Evolutionary conservation across 1,140 invertebrate species (phyloP).

Genomic region (Macrotrachela quadricornifera): DNA sequence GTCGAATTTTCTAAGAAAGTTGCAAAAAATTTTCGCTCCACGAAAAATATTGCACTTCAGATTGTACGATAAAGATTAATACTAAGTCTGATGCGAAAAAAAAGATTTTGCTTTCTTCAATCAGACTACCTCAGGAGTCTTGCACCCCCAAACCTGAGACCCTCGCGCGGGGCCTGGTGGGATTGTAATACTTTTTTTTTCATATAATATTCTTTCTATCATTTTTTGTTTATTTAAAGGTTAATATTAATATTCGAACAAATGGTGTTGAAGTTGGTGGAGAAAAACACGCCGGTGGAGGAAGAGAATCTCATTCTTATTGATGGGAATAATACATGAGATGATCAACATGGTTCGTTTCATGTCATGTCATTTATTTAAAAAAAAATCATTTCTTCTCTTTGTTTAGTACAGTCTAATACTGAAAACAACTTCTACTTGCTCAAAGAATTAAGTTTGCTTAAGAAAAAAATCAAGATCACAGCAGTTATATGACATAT

Average conservation of each 20-base stretch:
- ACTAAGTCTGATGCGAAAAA: too few relatives aligned
- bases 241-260: slow-evolving; percentile 88
- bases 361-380: not conserved
- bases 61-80: too few relatives aligned
- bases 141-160: too few relatives aligned
- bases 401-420: slow-evolving; percentile 57
- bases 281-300: slow-evolving; percentile 66
- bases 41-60: too few relatives aligned
- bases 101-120: too few relatives aligned
- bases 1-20: too few relatives aligned
- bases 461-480: slow-evolving; percentile 26
- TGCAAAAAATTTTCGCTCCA: too few relatives aligned
- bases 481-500: too few relatives aligned
- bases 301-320: slow-evolving; percentile 87
- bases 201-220: too few relatives aligned
- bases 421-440: slow-evolving; percentile 72
- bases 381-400: slow-evolving; percentile 12
- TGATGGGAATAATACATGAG: slow-evolving; percentile 96
- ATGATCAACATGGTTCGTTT: slow-evolving; percentile 50
- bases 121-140: too few relatives aligned
- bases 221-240: too few relatives aligned
- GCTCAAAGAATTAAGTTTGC: slow-evolving; percentile 94
- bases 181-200: too few relatives aligned
- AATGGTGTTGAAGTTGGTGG: slow-evolving; percentile 89
- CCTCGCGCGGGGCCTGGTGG: slow-evolving; percentile 81